A percentile compares a stretch with the other conserved stretches of the same genome.
phyloP scores from a whole-genome alignment of 2,888 invertebrate species.

The Pterostichus madidus region DNA sequence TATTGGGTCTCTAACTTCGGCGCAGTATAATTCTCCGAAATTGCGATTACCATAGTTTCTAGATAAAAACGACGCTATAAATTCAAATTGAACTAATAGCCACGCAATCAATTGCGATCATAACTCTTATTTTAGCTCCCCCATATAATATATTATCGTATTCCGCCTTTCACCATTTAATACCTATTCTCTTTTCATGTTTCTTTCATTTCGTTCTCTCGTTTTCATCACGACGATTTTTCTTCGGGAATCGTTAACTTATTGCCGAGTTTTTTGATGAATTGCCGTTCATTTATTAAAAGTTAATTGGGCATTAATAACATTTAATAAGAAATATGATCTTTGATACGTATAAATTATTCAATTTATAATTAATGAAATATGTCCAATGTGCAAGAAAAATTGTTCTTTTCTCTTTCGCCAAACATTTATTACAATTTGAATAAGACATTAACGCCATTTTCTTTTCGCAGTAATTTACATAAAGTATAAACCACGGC shows the following conservation, averaged over 20 bases:
- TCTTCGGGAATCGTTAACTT: conserved; percentile 35
- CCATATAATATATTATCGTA: conserved; percentile 44
- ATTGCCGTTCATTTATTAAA: conserved; percentile 45
- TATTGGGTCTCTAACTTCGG: neutral
- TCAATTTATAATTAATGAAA: conserved; percentile 46
- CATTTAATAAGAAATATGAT: conserved; percentile 44
- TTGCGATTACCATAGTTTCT: conserved; percentile 34
- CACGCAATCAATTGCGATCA: conserved; percentile 29
- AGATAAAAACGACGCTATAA: conserved; percentile 45
- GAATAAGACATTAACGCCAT: neutral
- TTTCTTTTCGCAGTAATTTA: neutral
- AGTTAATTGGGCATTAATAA: conserved; percentile 46
- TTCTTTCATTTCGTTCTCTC: conserved; percentile 29
- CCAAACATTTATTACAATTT: neutral
- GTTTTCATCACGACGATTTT: conserved; percentile 43
- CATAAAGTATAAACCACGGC: too few species aligned
- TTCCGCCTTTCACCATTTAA: conserved; percentile 39
- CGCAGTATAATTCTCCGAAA: conserved; percentile 29
- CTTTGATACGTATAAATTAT: conserved; percentile 40
- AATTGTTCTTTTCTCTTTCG: conserved; percentile 4
- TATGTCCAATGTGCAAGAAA: neutral
- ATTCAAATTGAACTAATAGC: conserved; percentile 56
- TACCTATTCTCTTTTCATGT: conserved; percentile 51
- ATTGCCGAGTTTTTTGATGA: conserved; percentile 36
- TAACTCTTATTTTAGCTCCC: conserved; percentile 49